phyloP scores from a whole-genome alignment of 2,113 vertebrate genomes.

The Myiozetetes cayanensis region DNA sequence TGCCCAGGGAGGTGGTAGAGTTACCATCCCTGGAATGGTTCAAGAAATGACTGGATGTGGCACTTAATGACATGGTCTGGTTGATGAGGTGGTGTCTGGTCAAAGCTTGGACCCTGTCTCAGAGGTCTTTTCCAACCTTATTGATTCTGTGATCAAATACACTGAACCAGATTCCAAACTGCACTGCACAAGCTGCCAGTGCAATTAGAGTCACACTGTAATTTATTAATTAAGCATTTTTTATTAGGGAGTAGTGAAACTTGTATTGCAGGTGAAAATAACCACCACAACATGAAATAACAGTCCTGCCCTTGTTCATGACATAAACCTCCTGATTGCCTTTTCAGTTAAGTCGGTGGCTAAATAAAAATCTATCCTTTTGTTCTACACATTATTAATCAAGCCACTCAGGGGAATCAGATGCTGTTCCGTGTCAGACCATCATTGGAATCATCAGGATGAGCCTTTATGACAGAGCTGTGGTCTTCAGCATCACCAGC shows the following conservation, averaged over 20 bases:
- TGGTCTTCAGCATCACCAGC: neutral
- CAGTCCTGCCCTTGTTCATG: neutral
- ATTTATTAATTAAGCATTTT: neutral
- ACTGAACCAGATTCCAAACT: neutral
- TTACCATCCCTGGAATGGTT: neutral
- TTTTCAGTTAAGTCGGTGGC: neutral
- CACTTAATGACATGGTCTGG: neutral
- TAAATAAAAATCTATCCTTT: neutral
- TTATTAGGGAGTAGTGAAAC: neutral
- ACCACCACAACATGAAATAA: neutral
- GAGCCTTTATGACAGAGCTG: neutral
- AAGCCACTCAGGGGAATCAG: neutral
- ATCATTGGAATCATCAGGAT: neutral
- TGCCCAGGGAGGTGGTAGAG: neutral
- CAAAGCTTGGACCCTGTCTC: neutral
- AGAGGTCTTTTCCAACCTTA: neutral
- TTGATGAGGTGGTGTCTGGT: neutral
- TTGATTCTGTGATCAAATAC: neutral
- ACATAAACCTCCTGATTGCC: neutral
- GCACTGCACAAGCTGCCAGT: neutral
- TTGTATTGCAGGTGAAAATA: neutral
- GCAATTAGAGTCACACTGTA: neutral
- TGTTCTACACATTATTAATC: neutral
- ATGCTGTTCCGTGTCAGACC: neutral
- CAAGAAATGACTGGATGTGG: neutral